Evolutionary conservation across 2,797 vertebrate genomes (phyloP).

Genomic region (Eospalax fontanierii): DNA sequence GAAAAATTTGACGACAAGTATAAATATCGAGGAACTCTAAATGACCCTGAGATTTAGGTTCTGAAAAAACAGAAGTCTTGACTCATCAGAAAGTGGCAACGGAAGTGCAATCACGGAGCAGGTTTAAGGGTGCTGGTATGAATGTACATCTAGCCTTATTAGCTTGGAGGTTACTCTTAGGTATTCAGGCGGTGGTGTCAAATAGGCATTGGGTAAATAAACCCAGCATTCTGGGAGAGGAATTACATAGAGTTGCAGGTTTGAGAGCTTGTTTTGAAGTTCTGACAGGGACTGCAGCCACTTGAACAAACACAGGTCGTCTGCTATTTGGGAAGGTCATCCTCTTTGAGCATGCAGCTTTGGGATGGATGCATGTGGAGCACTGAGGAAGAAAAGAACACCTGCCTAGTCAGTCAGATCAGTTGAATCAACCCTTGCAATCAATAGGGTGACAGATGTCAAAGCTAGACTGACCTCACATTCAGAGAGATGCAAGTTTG

Average conservation of each 20-base stretch:
- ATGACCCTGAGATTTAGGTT: background rate
- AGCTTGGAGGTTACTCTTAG: background rate
- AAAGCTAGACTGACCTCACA: no score
- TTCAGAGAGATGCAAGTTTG: background rate
- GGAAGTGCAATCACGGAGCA: background rate
- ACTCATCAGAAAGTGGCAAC: background rate
- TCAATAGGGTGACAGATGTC: no score
- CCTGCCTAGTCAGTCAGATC: no score
- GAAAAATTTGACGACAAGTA: background rate
- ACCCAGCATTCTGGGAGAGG: no score
- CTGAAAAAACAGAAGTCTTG: background rate
- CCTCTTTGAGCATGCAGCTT: no score
- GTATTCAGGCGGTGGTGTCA: background rate
- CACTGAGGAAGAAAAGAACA: no score
- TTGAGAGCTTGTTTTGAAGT: background rate
- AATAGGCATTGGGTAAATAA: constrained; percentile 4
- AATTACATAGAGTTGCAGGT: background rate
- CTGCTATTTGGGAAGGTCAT: no score
- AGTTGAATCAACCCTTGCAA: no score
- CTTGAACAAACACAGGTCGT: no score
- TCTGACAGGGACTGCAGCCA: no score
- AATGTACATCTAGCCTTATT: background rate
- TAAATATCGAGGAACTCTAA: background rate
- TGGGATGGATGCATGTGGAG: no score
- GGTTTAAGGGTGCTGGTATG: background rate